Evolutionary conservation across 2,888 invertebrate species (phyloP).

Genomic region (Cyclophora albipunctata): DNA sequence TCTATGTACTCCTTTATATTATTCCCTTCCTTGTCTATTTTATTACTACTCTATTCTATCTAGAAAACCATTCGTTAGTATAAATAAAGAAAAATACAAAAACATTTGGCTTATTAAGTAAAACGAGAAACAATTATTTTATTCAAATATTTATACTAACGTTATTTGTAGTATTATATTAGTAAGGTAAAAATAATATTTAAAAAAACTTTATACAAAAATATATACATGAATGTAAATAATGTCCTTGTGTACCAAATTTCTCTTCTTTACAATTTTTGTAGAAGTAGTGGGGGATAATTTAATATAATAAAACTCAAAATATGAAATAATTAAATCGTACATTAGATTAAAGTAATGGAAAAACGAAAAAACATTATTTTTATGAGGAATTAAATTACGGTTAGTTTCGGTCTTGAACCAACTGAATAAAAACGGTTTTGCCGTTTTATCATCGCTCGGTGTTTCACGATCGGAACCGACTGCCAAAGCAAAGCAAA

Average conservation of each 20-base stretch:
- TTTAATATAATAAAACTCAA: constrained; percentile 7
- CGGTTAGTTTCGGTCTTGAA: constrained; percentile 1
- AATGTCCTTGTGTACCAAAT: constrained; percentile 66
- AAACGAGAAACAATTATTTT: constrained; percentile 56
- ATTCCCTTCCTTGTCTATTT: constrained; percentile 42
- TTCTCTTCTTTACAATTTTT: constrained; percentile 72
- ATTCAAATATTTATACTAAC: constrained; percentile 71
- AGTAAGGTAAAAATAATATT: constrained; percentile 40
- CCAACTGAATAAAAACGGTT: background rate
- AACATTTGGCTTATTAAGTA: constrained; percentile 46
- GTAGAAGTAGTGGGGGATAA: constrained; percentile 45
- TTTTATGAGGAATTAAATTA: constrained; percentile 1
- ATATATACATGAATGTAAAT: constrained; percentile 65
- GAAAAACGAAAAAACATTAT: constrained; percentile 2
- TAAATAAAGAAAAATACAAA: constrained; percentile 33
- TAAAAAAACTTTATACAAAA: constrained; percentile 64
- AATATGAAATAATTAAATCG: constrained; percentile 5
- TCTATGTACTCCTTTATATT: constrained; percentile 35
- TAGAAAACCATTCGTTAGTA: constrained; percentile 43
- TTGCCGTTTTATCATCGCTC: background rate
- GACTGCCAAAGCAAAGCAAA: constrained; percentile 5
- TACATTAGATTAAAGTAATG: constrained; percentile 6
- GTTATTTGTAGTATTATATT: constrained; percentile 60
- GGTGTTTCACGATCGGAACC: constrained; percentile 1
- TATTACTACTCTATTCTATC: constrained; percentile 28